These are phyloP conservation scores for Phymatocera aterrima DNA, from an alignment of 2,888 invertebrate species.

Conservation along the genomic window DNA sequence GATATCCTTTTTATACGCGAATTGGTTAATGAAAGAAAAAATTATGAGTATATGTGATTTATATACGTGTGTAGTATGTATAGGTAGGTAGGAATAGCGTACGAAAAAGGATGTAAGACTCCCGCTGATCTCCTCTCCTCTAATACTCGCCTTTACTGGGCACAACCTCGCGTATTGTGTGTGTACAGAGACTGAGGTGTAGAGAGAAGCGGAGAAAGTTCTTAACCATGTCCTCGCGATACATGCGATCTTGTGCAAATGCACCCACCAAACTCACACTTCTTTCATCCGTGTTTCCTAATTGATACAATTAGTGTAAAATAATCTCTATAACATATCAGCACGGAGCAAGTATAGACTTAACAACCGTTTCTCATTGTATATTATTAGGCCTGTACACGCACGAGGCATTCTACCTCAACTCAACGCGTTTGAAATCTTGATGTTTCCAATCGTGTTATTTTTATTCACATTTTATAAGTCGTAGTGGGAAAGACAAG, in stretches of 20 bases:
- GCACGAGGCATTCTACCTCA: too few species aligned
- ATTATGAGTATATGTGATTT: not conserved
- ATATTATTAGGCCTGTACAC: too few species aligned
- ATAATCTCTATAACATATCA: constrained; percentile 7
- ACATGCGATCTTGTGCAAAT: not conserved
- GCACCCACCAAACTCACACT: not conserved
- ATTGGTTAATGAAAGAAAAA: not conserved
- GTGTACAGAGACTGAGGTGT: not conserved
- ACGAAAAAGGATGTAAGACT: constrained; percentile 23
- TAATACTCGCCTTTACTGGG: not conserved
- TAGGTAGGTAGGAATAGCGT: not conserved
- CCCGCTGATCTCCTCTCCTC: not conserved
- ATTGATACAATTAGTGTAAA: constrained; percentile 20
- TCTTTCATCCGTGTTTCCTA: not conserved
- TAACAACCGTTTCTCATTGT: not conserved
- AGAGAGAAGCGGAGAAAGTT: constrained; percentile 10
- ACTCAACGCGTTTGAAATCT: too few species aligned
- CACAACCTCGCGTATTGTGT: not conserved
- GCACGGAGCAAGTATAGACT: not conserved
- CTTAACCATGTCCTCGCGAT: not conserved
- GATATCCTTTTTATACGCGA: not conserved
- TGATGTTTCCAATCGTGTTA: too few species aligned
- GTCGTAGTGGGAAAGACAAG: too few species aligned
- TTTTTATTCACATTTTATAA: too few species aligned
- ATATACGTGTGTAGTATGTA: not conserved